These are phyloP conservation scores for Delphinus delphis DNA, from an alignment of 2,113 vertebrate genomes.

Conservation along the genomic window DNA sequence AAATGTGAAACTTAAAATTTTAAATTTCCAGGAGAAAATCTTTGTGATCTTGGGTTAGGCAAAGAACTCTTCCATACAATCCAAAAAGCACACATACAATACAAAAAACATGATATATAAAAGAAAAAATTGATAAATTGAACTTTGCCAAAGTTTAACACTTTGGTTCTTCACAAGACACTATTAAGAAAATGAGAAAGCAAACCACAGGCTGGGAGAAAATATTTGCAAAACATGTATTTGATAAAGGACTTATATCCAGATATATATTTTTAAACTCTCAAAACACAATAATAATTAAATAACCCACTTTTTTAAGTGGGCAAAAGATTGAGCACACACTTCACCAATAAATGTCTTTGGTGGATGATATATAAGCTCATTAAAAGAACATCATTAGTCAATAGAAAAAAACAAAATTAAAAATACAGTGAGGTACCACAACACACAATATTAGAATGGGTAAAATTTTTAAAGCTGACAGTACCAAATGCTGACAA, in stretches of 20 bases:
- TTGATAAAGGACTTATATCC: not conserved
- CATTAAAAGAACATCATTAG: not conserved
- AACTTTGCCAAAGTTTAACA: not conserved
- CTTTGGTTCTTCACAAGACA: not conserved
- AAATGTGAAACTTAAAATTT: not conserved
- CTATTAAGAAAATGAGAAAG: not conserved
- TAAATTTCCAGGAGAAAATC: not conserved
- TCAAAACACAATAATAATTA: slow-evolving; percentile 27
- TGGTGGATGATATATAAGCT: not conserved
- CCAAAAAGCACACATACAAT: not conserved
- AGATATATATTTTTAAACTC: not conserved
- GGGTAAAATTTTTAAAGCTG: not conserved
- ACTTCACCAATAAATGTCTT: not conserved
- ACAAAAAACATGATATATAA: not conserved
- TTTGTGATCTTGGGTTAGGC: not conserved
- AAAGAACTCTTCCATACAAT: not conserved
- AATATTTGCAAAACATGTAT: not conserved
- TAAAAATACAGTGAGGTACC: not conserved
- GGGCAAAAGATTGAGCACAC: not conserved
- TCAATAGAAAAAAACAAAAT: slow-evolving; percentile 13
- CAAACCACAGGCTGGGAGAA: not conserved
- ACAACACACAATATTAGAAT: not conserved
- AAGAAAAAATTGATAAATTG: not conserved
- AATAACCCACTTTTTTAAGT: not conserved
- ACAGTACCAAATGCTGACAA: not conserved